Conservation (phyloP, 2,797 vertebrate genomes). For the Ptychobarbus kaznakovi region DNA sequence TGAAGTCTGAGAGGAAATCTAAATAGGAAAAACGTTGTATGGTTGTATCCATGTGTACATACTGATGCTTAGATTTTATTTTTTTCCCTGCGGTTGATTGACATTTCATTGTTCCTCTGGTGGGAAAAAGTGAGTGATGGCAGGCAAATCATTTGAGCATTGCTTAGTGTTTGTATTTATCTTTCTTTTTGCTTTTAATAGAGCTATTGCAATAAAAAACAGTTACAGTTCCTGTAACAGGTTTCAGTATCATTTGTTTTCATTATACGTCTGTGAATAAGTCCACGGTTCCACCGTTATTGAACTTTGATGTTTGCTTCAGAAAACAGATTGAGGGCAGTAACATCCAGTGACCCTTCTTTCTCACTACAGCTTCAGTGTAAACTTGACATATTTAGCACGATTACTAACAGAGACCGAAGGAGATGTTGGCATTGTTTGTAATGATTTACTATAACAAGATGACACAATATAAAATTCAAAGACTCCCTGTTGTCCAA, state of each 20-base stretch:
- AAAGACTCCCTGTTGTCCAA: not conserved
- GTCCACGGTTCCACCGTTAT: too few species aligned
- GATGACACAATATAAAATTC: not conserved
- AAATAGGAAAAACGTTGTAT: slow-evolving; percentile 46
- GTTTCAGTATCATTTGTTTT: slow-evolving; percentile 35
- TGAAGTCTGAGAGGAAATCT: slow-evolving; percentile 65
- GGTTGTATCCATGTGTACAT: slow-evolving; percentile 84
- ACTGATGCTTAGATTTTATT: slow-evolving; percentile 73
- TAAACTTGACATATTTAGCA: slow-evolving; percentile 3
- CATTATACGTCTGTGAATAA: not conserved
- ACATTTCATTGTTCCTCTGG: slow-evolving; percentile 67
- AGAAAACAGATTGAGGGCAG: slow-evolving; percentile 10
- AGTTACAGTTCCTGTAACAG: slow-evolving; percentile 89
- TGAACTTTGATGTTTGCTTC: slow-evolving; percentile 44
- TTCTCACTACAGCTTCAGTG: not conserved
- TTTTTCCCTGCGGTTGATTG: slow-evolving; percentile 57
- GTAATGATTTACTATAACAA: not conserved
- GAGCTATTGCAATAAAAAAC: slow-evolving; percentile 97
- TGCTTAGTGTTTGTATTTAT: slow-evolving; percentile 98
- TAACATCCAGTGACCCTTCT: slow-evolving; percentile 13
- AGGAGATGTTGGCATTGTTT: not conserved
- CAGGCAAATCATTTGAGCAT: slow-evolving; percentile 82
- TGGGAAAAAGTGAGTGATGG: slow-evolving; percentile 75
- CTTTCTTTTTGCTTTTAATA: slow-evolving; percentile 92
- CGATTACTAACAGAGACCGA: not conserved